These are phyloP conservation scores for Puma concolor DNA, from an alignment of 2,113 vertebrate species.

Conservation along the genomic window DNA sequence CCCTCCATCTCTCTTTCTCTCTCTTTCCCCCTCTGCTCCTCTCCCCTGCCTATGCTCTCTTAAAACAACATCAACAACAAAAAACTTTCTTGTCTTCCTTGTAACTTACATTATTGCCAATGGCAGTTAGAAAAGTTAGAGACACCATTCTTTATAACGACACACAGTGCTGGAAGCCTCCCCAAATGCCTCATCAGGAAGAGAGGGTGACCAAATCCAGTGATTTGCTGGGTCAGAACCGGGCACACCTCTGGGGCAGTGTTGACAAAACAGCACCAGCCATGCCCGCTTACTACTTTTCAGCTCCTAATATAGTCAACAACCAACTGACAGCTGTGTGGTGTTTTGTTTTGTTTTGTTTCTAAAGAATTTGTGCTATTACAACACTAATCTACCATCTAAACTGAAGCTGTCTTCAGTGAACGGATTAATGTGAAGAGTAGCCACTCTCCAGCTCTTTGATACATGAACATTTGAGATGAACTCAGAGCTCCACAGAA, in stretches of 20 bases:
- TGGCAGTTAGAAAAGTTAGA: not conserved
- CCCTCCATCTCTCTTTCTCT: too few relatives aligned
- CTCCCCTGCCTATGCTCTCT: too few relatives aligned
- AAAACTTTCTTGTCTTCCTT: not conserved
- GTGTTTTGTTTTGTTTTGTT: not conserved
- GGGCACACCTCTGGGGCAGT: not conserved
- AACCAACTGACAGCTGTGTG: conserved; percentile 39
- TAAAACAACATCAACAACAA: too few relatives aligned
- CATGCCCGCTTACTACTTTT: not conserved
- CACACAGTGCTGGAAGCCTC: not conserved
- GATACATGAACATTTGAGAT: not conserved
- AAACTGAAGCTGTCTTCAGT: conserved; percentile 15
- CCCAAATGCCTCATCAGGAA: not conserved
- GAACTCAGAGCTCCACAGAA: not conserved
- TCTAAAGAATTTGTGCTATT: not conserved
- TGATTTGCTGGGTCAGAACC: not conserved
- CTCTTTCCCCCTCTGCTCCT: too few relatives aligned
- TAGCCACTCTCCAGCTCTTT: not conserved
- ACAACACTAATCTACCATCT: not conserved
- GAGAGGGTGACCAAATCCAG: not conserved
- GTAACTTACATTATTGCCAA: not conserved
- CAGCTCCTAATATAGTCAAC: not conserved
- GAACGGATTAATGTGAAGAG: not conserved
- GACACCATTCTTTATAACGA: not conserved
- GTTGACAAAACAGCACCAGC: conserved; percentile 15